Percentiles rank a stretch among this genome's conserved stretches.
These are phyloP conservation scores for Zapornia atra DNA, from an alignment of 2,113 vertebrate species.

Conservation along the genomic window DNA sequence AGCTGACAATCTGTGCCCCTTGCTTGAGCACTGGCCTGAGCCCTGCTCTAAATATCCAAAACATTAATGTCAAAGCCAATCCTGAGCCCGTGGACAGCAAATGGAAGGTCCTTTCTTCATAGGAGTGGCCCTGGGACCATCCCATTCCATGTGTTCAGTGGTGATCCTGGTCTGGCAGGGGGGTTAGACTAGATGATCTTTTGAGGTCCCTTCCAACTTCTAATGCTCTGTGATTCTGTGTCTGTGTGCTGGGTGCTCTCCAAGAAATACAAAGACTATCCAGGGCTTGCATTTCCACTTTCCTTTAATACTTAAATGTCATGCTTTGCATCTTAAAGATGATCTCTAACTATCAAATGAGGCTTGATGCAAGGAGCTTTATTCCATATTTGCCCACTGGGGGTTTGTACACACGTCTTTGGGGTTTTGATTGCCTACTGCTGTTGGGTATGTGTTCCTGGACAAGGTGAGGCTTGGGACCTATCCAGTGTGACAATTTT, in stretches of 20 bases:
- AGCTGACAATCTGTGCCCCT: background rate
- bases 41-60: background rate
- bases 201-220: too few species aligned
- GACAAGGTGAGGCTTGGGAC: background rate
- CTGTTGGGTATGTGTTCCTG: background rate
- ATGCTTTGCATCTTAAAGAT: background rate
- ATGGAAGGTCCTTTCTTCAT: background rate
- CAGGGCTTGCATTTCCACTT: background rate
- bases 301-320: conserved; percentile 4
- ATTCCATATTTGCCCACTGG: background rate
- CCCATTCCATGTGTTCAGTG: background rate
- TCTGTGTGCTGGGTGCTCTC: background rate
- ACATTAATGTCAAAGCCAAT: background rate
- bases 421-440: background rate
- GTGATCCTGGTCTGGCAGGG: too few species aligned
- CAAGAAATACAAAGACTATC: background rate
- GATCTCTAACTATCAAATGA: background rate
- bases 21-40: background rate
- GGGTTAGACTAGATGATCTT: too few species aligned
- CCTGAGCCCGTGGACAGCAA: background rate
- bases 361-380: background rate
- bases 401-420: background rate
- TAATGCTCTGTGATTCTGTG: too few species aligned
- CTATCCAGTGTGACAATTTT: background rate
- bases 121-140: background rate